phyloP scores from a whole-genome alignment of 2,113 vertebrate species.

The Notothenia rossii region DNA sequence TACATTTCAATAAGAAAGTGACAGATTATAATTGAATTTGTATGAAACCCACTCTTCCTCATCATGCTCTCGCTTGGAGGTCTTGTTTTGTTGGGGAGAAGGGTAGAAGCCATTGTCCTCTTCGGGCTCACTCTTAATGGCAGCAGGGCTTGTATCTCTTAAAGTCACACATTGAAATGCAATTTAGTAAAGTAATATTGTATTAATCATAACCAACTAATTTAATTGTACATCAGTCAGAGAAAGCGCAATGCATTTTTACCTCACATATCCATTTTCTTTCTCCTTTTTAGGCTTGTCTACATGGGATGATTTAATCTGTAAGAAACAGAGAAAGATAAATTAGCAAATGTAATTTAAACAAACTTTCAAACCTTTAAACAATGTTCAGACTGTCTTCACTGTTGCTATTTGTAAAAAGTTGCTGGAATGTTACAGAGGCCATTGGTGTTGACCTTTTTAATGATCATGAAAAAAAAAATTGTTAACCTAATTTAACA shows the following conservation, averaged over 20 bases:
- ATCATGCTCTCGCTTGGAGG: conserved; percentile 88
- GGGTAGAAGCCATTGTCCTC: conserved; percentile 88
- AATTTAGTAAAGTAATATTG: conserved; percentile 12
- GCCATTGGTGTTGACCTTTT: no score
- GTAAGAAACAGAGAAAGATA: conserved; percentile 50
- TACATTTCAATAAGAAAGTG: neutral
- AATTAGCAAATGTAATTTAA: neutral
- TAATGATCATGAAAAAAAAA: neutral
- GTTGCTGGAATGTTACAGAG: neutral
- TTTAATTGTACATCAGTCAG: neutral
- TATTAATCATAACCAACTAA: neutral
- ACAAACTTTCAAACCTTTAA: neutral
- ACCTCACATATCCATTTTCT: conserved; percentile 96
- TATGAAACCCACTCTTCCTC: conserved; percentile 90
- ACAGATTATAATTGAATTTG: neutral
- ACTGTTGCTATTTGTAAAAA: neutral
- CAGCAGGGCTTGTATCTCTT: conserved; percentile 84
- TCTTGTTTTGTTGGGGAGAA: conserved; percentile 89
- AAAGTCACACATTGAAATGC: conserved; percentile 9
- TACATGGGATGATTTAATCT: conserved; percentile 87
- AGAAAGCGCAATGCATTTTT: conserved; percentile 42
- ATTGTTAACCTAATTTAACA: neutral
- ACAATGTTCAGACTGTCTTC: neutral
- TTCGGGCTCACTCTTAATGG: conserved; percentile 92
- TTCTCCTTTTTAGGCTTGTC: conserved; percentile 94